Base-by-base conservation (phyloP, 2,113 vertebrate genomes). In the Pomatostomus ruficeps region DNA sequence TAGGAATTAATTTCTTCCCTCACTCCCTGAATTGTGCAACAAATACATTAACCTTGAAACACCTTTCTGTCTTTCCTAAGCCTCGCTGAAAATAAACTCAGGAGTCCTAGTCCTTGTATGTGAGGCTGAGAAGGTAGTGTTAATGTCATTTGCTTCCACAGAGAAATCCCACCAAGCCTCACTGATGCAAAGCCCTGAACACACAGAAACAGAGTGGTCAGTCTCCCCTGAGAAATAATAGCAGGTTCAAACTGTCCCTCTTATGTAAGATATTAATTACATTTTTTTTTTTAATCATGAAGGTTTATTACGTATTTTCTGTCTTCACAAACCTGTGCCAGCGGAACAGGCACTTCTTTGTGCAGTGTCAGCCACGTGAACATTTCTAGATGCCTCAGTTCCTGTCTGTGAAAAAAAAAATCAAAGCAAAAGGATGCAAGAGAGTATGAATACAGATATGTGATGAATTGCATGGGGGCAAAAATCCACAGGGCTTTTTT, bases 1-100 rank as follows among this genome's bases (percentile, higher is more conserved):
- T 54, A 52, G 57, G 84, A 68, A 49, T 74, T 85, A 71, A 63
- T 74, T 77, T 84, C 59, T 84, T 87, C 48, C 33, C 46, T 58
- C 63, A 31, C 57, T 81, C 71, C 28, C 57, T 4, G 3, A 81
- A 74, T 88, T 3, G 6, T 4, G 1, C 48, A 95, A 82, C 75
- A 90, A 81, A 68, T 89, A 67, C 51, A 88, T 85, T 88, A 88
- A 88, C 74, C 78, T 91, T 92, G 85, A 67, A 91, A 74, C 33
- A 78, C 26, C 28, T 63, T 85, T 72, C 40, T 83, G 45, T 65
- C 54, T 79, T 66, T 89, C 66, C 52, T 82, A 72, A 95, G 45
- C 28, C 42, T 85, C 21, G 6, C 33, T 78, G 65, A 67, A 92
- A 85, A 68, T 42, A 83, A 59, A 52, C 43, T 29, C 46, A 11